Evolutionary conservation across 2,888 invertebrate genomes (phyloP).

Genomic region (Lithophane leautieri): DNA sequence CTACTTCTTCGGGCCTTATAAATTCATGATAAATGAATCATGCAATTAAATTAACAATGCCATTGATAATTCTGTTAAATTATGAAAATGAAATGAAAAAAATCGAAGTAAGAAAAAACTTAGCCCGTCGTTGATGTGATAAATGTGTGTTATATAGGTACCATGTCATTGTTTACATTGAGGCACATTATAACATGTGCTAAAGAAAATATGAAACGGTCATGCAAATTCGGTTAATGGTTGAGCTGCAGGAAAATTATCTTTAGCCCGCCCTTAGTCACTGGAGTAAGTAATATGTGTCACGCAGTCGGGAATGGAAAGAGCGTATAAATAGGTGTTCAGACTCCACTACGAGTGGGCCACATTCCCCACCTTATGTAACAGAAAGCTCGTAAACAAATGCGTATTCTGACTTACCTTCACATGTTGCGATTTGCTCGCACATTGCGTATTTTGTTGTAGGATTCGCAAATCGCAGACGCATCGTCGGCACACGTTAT

Average conservation of each 20-base stretch:
- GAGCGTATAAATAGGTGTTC: slow-evolving; percentile 85
- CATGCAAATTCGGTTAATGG: slow-evolving; percentile 64
- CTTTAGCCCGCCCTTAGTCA: slow-evolving; percentile 82
- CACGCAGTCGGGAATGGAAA: slow-evolving; percentile 84
- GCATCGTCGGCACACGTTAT: slow-evolving; percentile 40
- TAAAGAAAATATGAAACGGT: slow-evolving; percentile 55
- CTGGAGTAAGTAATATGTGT: slow-evolving; percentile 83
- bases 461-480: slow-evolving; percentile 62
- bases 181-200: slow-evolving; percentile 43
- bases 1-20: not conserved
- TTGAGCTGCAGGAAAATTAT: slow-evolving; percentile 75
- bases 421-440: slow-evolving; percentile 68
- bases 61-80: not conserved
- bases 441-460: slow-evolving; percentile 69
- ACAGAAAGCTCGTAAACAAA: slow-evolving; percentile 85
- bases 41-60: not conserved
- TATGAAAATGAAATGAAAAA: not conserved
- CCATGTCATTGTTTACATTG: slow-evolving; percentile 51
- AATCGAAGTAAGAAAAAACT: not conserved
- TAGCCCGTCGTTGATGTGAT: not conserved
- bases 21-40: slow-evolving; percentile 2
- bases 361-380: slow-evolving; percentile 82
- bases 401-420: slow-evolving; percentile 71
- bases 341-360: slow-evolving; percentile 77
- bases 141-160: not conserved